Percentiles rank a stretch among this genome's conserved stretches.
Evolutionary conservation across 2,888 invertebrate species (phyloP).

Genomic region (Cataglyphis albicans): DNA sequence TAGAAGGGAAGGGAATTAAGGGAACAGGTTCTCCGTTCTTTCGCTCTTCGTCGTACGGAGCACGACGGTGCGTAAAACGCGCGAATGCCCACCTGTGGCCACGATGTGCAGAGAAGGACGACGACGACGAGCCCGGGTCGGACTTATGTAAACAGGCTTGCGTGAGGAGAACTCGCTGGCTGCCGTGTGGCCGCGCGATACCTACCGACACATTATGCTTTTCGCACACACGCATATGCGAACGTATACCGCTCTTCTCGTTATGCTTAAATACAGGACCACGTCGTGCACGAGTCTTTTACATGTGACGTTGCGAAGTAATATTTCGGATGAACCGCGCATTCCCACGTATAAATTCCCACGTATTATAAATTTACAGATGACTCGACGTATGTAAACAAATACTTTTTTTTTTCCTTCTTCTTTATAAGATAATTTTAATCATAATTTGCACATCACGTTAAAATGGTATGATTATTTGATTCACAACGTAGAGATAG

Average conservation of each 20-base stretch:
- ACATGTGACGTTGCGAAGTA: neutral
- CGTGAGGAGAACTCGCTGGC: constrained; percentile 77
- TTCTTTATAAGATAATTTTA: neutral
- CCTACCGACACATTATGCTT: constrained; percentile 75
- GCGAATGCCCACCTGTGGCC: constrained; percentile 77
- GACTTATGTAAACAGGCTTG: constrained; percentile 80
- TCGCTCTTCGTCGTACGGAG: constrained; percentile 24
- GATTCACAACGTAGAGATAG: neutral
- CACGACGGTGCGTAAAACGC: constrained; percentile 37
- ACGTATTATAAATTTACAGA: neutral
- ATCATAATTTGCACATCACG: neutral
- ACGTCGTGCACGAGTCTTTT: constrained; percentile 14
- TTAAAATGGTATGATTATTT: neutral
- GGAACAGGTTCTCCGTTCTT: constrained; percentile 70
- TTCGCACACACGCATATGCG: constrained; percentile 22
- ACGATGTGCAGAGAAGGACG: constrained; percentile 62
- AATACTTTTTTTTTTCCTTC: neutral
- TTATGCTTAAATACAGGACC: constrained; percentile 29
- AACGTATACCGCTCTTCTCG: constrained; percentile 18
- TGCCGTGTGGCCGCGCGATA: constrained; percentile 72
- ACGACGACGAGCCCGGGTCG: constrained; percentile 62
- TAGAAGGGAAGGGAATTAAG: neutral
- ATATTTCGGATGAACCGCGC: neutral
- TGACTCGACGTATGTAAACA: neutral
- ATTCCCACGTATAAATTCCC: neutral